A percentile compares a stretch with the other conserved stretches of the same genome.
Evolutionary conservation across 2,797 vertebrate genomes (phyloP).

Genomic region (Anguilla anguilla): DNA sequence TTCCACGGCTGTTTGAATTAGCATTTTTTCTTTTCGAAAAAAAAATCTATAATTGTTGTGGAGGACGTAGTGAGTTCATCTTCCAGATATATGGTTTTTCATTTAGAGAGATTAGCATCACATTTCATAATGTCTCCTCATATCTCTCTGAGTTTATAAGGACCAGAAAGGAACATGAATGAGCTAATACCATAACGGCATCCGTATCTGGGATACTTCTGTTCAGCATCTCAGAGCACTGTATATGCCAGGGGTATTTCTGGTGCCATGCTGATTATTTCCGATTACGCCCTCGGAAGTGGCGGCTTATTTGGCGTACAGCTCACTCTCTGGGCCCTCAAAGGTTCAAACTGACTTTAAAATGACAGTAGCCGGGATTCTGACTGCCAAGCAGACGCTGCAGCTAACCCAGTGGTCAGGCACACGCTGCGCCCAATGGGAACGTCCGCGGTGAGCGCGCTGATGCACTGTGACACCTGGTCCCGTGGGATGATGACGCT

Average conservation of each 20-base stretch:
- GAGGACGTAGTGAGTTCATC: conserved; percentile 1
- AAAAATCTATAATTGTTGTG: neutral
- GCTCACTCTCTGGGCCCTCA: neutral
- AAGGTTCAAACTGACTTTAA: neutral
- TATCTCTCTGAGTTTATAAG: neutral
- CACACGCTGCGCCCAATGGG: neutral
- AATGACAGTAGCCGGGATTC: neutral
- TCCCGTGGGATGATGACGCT: neutral
- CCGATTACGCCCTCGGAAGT: neutral
- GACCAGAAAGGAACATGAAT: neutral
- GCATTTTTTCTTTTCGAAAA: neutral
- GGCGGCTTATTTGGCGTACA: neutral
- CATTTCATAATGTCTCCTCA: neutral
- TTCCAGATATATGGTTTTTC: conserved; percentile 7
- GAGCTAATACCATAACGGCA: neutral
- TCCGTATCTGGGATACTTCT: neutral
- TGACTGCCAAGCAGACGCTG: neutral
- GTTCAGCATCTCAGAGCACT: neutral
- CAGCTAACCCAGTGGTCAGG: neutral
- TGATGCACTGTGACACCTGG: conserved; percentile 3
- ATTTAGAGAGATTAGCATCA: conserved; percentile 19
- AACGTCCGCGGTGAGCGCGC: neutral
- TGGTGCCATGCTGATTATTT: neutral
- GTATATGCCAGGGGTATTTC: neutral
- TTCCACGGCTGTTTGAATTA: neutral